These are phyloP conservation scores for Mormoops blainvillei DNA, from an alignment of 2,113 vertebrate species.

Conservation along the genomic window DNA sequence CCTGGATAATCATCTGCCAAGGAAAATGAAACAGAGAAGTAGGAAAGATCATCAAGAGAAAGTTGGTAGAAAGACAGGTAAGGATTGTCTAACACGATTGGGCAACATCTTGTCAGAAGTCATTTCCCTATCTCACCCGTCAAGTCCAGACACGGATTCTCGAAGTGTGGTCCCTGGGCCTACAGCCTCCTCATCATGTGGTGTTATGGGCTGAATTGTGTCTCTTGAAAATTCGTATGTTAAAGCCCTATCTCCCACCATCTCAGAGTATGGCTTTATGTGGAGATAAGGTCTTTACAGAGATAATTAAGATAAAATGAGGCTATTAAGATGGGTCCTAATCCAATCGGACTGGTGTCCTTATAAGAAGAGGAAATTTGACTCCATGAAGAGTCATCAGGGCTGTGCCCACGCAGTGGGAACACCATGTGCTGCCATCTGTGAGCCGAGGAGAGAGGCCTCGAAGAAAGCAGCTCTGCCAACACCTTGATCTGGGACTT, in stretches of 20 bases:
- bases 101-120: not conserved
- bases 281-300: not conserved
- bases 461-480: not conserved
- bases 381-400: not conserved
- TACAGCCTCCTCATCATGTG: not conserved
- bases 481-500: not conserved
- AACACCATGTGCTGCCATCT: accelerated
- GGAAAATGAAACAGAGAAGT: not conserved
- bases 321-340: not conserved
- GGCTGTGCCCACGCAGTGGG: not conserved
- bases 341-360: not conserved
- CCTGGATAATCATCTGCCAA: not conserved
- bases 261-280: not conserved
- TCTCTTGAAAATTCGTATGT: not conserved
- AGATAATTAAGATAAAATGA: not conserved
- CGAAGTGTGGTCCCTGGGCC: not conserved
- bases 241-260: not conserved
- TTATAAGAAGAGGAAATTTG: not conserved
- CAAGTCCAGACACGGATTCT: not conserved
- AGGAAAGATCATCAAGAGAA: not conserved
- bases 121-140: not conserved
- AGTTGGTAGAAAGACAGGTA: not conserved
- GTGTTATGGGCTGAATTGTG: not conserved
- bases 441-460: not conserved
- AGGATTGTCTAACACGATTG: not conserved